Conservation (phyloP, 1,140 invertebrate species). For the Calycopis cecrops region DNA sequence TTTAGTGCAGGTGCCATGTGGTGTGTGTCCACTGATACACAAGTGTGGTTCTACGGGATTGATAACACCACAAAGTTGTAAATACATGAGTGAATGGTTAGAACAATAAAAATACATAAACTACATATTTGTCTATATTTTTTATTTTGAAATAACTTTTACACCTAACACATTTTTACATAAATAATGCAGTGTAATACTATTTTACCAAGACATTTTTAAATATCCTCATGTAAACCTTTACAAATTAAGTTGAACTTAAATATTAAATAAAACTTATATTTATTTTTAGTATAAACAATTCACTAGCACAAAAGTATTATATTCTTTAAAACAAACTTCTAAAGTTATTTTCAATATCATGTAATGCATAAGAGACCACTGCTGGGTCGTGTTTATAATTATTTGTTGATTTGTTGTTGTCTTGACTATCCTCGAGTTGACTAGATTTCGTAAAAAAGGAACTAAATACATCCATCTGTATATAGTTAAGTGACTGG, state of each 20-base stretch:
- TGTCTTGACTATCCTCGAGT: conserved; percentile 24
- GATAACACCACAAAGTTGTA: conserved; percentile 88
- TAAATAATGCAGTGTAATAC: background rate
- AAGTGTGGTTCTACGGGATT: conserved; percentile 87
- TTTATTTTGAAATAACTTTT: conserved; percentile 20
- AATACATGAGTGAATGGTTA: conserved; percentile 93
- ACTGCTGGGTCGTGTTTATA: conserved; percentile 46
- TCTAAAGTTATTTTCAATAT: conserved; percentile 63
- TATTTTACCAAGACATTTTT: background rate
- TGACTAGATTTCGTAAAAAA: conserved; percentile 39
- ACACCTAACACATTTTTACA: conserved; percentile 5
- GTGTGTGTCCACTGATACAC: conserved; percentile 90
- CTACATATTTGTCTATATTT: conserved; percentile 15
- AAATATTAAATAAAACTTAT: conserved; percentile 10
- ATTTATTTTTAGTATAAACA: background rate
- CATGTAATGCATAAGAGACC: conserved; percentile 47
- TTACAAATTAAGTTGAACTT: conserved; percentile 7
- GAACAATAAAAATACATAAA: conserved; percentile 70
- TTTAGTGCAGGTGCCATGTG: conserved; percentile 90
- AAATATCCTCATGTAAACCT: conserved; percentile 1
- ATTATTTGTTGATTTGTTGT: conserved; percentile 27
- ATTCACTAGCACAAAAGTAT: background rate
- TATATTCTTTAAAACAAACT: conserved; percentile 57
- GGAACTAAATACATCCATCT: conserved; percentile 68
- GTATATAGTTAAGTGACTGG: conserved; percentile 63